Evolutionary conservation across 92 coral and sea anemone species (phyloP).

Genomic region (Metridium senile): DNA sequence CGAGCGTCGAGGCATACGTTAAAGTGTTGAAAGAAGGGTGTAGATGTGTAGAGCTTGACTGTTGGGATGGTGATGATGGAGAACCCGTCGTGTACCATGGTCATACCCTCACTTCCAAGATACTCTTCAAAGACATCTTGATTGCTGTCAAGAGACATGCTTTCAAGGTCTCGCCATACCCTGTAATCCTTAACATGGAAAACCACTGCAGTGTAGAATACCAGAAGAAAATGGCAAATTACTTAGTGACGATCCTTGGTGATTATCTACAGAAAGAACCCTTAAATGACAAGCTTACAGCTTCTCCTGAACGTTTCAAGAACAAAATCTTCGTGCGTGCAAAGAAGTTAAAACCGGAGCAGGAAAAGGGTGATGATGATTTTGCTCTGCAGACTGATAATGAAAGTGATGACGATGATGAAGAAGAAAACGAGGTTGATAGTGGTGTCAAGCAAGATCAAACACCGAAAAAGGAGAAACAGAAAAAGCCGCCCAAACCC

Average conservation of each 20-base stretch:
- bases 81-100: conserved; percentile 80
- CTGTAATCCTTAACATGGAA: conserved; percentile 65
- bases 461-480: not conserved
- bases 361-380: conserved; percentile 54
- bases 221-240: conserved; percentile 66
- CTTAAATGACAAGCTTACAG: conserved; percentile 25
- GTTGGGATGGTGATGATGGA: conserved; percentile 71
- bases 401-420: conserved; percentile 37
- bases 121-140: conserved; percentile 64
- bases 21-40: conserved; percentile 61
- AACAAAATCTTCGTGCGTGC: conserved; percentile 61
- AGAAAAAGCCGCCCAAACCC: conserved; percentile 35
- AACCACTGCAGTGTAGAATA: conserved; percentile 69
- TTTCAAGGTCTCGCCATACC: conserved; percentile 65
- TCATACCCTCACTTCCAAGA: conserved; percentile 66
- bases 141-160: conserved; percentile 62
- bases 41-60: conserved; percentile 77
- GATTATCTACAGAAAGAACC: conserved; percentile 45
- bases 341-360: conserved; percentile 47
- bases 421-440: conserved; percentile 30
- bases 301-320: conserved; percentile 68
- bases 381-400: conserved; percentile 34
- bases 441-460: not conserved
- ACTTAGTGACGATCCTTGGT: conserved; percentile 42
- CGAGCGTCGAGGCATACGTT: conserved; percentile 60